Evolutionary conservation across 2,888 invertebrate genomes (phyloP).

Genomic region (Brachypterus glaber): DNA sequence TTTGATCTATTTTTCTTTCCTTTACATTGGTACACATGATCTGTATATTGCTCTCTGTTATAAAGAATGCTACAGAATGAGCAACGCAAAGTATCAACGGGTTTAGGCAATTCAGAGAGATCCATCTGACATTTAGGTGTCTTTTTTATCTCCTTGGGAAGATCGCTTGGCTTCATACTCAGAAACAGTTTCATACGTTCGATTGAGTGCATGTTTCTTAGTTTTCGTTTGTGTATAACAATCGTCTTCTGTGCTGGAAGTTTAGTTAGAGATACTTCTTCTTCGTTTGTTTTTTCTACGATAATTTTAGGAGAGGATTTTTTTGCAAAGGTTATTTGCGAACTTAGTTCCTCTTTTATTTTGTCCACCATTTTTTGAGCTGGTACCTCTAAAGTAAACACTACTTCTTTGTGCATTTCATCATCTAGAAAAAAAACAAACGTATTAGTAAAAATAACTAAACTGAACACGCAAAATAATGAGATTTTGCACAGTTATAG

Average conservation of each 20-base stretch:
- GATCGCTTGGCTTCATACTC: constrained; percentile 29
- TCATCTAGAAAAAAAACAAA: no score
- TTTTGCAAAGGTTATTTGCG: constrained; percentile 18
- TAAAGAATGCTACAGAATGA: constrained; percentile 30
- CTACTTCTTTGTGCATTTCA: no score
- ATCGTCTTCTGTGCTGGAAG: no score
- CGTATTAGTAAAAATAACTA: no score
- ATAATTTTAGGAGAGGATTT: no score
- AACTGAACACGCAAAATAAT: no score
- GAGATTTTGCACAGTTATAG: no score
- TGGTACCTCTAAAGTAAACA: no score
- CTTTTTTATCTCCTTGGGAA: constrained; percentile 22
- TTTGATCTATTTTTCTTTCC: constrained; percentile 23
- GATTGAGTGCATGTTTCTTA: constrained; percentile 3
- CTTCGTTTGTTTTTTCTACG: constrained; percentile 3
- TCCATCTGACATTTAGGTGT: constrained; percentile 25
- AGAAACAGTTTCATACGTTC: constrained; percentile 31
- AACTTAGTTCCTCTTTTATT: constrained; percentile 26
- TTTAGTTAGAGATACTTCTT: neutral
- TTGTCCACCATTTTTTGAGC: constrained; percentile 24
- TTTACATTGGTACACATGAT: constrained; percentile 29
- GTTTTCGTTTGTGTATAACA: no score
- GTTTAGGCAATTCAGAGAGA: constrained; percentile 25
- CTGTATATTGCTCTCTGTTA: constrained; percentile 25
- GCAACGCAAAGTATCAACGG: constrained; percentile 34